Base-by-base conservation (phyloP, 2,888 invertebrate species). In the Drosophila sordidula region DNA sequence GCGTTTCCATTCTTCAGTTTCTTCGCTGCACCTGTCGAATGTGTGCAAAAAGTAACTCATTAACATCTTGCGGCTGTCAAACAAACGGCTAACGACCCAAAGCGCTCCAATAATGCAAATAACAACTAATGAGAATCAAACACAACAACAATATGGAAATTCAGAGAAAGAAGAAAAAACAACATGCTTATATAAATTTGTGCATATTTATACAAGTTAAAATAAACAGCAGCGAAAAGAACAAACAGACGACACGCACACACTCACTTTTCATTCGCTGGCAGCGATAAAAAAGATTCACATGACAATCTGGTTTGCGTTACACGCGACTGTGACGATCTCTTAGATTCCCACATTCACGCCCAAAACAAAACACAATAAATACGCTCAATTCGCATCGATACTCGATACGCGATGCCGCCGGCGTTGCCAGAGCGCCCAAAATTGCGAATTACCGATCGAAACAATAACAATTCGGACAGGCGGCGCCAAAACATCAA, bases 401-500 rank as follows among this genome's bases (percentile, higher is more conserved):
- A 41, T 38, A 11, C 36, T 16, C 14, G 18, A 8, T 32, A 41
- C 11, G 32, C 32, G 32, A 11, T 34, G 34, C 12, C 34, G 34
- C 34, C 6, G 34, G 75, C 76, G 76, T 76, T 75, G 75, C 75
- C 75, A 75, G 76, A 70, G 65, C 51, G 44, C 25, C 14, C 32
- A 29, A 64, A 64, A 59, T 29, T 51, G 57, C 42, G 14, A 47
- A 18, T 18, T 18, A 1, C 0, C 56, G 59, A 54, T 36, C 55
- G 42, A 61, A 74, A 74, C 61, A 64, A 65, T 58, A 70, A 75
- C 62, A 74, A 64, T 45, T 18, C 14, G 54, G 46, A 8, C 22
- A 9, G 38, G 49, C 42, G 86, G 82, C 82, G 86, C 83, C 86
- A 83, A 86, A 82, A 78, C 78, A 86, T 83, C 86, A 82, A 83